Base-by-base conservation (phyloP, 2,113 vertebrate genomes). In the Phalacrocorax pelagicus region DNA sequence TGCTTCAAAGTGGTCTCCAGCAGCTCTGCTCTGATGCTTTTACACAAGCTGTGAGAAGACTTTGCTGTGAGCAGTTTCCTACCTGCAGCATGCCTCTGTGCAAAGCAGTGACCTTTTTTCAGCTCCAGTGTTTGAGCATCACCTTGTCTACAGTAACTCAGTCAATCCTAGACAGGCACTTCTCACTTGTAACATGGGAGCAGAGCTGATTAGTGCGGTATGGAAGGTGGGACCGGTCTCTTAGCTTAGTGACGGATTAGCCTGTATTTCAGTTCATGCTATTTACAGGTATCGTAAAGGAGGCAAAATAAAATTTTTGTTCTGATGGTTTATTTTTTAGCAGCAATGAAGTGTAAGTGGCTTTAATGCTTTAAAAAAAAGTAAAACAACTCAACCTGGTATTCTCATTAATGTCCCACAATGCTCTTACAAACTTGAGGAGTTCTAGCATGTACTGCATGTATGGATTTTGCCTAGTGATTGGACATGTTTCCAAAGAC, bases 91-190 rank as follows among this genome's bases (percentile, higher is more conserved):
- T 5, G 5, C 59, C n/a, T 92, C 65, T 87, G 0, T 69, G 74
- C 21, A 72, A n/a, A 72, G 66, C 52, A 30, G 40, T 55, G 51
- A n/a, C 23, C 78, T 59, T 27, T 84, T 84, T 63, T 74, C 32
- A 51, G 52, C 70, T 90, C 61, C 15, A 6, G n/a, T 34, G 26
- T 72, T 82, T 18, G 74, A 32, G 40, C 34, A 75, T 90, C 44
- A 26, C 27, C 18, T 70, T 0, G 0, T 51, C 55, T 58, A 1
- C 17, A 67, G 29, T 52, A 57, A 27, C 40, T 40, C 30, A 32
- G 23, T 55, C 44, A 44, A 5, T 58, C 36, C 67, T 88, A 44
- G 30, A 12, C 12, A 40, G 79, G 49, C 54, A 27, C 27, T 61
- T 78, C 20, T 58, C 51, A 24, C 67, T 55, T 17, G 1, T 9